A percentile compares a stretch with the other conserved stretches of the same genome.
phyloP scores from a whole-genome alignment of 2,888 invertebrate genomes.

The Electrophaes corylata region DNA sequence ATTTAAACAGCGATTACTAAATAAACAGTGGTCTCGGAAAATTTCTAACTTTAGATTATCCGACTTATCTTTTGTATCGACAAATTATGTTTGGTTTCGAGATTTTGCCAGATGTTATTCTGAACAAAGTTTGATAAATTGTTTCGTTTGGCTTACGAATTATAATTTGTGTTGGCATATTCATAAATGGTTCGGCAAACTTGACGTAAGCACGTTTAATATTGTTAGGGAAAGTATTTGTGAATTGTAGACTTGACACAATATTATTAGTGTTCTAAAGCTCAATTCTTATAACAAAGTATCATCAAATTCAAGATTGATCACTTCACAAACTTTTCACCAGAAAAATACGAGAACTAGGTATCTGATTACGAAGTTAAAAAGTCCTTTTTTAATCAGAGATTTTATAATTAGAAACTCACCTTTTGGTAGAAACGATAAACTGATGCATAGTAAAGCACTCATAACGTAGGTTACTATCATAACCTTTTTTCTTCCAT shows the following conservation, averaged over 20 bases:
- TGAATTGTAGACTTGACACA: not conserved
- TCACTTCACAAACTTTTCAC: too few relatives aligned
- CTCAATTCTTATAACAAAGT: too few relatives aligned
- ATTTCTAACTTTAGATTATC: slow-evolving; percentile 53
- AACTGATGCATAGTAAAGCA: slow-evolving; percentile 84
- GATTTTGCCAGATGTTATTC: slow-evolving; percentile 52
- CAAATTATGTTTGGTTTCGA: slow-evolving; percentile 59
- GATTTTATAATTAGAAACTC: slow-evolving; percentile 43
- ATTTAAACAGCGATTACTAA: slow-evolving; percentile 68
- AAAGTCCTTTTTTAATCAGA: too few relatives aligned
- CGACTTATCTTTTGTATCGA: slow-evolving; percentile 58
- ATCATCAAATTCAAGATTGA: too few relatives aligned
- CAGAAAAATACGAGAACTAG: too few relatives aligned
- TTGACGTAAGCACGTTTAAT: slow-evolving; percentile 18
- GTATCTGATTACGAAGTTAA: too few relatives aligned
- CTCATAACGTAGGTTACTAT: slow-evolving; percentile 86
- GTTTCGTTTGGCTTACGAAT: slow-evolving; percentile 42
- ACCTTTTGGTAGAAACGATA: slow-evolving; percentile 85
- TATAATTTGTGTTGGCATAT: slow-evolving; percentile 26
- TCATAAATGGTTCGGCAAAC: slow-evolving; percentile 26
- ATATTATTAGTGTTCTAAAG: too few relatives aligned
- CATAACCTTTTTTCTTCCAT: slow-evolving; percentile 86
- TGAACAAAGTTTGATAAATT: slow-evolving; percentile 46
- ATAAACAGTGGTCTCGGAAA: slow-evolving; percentile 61
- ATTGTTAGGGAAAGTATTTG: slow-evolving; percentile 2